A percentile compares a stretch with the other conserved stretches of the same genome.
Conservation (phyloP, 2,113 vertebrate genomes). For the Choloepus hoffmanni region DNA sequence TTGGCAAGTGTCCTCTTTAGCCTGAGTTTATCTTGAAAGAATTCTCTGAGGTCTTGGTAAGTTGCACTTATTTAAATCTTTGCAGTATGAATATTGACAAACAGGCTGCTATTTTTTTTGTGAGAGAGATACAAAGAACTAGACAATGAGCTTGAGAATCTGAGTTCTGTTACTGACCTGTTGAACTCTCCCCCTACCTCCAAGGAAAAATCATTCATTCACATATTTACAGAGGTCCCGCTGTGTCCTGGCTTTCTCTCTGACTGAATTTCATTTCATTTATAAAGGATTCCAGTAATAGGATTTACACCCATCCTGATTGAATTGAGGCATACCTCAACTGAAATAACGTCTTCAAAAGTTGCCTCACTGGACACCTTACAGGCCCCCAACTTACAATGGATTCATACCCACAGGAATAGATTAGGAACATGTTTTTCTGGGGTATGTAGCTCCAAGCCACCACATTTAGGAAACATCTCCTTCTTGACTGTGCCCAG, state of each 20-base stretch:
- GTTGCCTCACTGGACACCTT: too few species aligned
- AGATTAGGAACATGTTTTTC: too few species aligned
- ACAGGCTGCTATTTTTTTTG: background rate
- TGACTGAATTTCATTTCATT: too few species aligned
- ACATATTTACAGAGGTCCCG: background rate
- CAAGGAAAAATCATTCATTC: background rate
- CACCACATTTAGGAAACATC: background rate
- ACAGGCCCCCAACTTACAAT: too few species aligned
- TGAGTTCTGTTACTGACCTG: background rate
- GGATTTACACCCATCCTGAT: too few species aligned
- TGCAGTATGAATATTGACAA: background rate
- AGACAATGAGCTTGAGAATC: background rate
- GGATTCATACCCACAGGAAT: too few species aligned
- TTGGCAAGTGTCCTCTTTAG: conserved; percentile 30
- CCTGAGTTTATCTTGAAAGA: background rate
- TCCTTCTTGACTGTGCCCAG: background rate
- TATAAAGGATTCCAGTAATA: too few species aligned
- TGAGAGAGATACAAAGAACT: background rate
- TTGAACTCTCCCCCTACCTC: background rate
- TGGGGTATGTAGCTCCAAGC: too few species aligned
- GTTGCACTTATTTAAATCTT: background rate
- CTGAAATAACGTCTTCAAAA: too few species aligned
- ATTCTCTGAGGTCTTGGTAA: conserved; percentile 37
- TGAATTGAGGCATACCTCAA: too few species aligned
- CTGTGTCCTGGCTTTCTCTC: too few species aligned